Conservation (phyloP, 2,797 vertebrate species). For the Enteromius unitaeniatus region DNA sequence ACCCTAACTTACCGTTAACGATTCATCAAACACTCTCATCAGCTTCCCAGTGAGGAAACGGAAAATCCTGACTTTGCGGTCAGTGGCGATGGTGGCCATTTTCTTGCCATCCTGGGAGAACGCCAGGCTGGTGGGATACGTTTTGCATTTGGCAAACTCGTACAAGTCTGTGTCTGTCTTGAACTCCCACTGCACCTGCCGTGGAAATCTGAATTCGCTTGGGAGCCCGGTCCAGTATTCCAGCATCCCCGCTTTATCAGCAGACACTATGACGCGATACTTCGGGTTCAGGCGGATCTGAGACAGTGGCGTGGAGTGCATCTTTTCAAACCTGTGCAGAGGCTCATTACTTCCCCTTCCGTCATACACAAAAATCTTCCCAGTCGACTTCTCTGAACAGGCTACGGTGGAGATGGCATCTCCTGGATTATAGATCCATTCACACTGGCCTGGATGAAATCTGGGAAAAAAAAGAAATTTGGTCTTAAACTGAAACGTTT, state of each 20-base stretch:
- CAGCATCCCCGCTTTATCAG: conserved; percentile 95
- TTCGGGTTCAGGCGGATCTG: conserved; percentile 90
- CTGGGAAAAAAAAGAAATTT: conserved; percentile 65
- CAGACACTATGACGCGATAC: conserved; percentile 90
- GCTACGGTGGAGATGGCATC: conserved; percentile 96
- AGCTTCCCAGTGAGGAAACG: conserved; percentile 95
- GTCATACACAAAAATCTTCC: conserved; percentile 95
- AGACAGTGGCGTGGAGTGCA: conserved; percentile 89
- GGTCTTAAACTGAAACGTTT: not conserved
- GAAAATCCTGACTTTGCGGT: conserved; percentile 97
- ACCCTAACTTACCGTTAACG: conserved; percentile 86
- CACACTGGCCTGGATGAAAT: conserved; percentile 92
- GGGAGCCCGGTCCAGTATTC: conserved; percentile 97
- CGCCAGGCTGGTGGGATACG: conserved; percentile 90
- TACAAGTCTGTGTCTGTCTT: conserved; percentile 99
- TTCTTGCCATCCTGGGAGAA: conserved; percentile 95
- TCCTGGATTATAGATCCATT: conserved; percentile 97
- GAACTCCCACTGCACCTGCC: conserved; percentile 91
- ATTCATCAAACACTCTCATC: conserved; percentile 97
- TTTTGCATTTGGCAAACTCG: conserved; percentile 96
- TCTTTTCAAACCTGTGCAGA: conserved; percentile 90
- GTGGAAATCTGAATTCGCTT: conserved; percentile 92
- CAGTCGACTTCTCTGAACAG: conserved; percentile 94
- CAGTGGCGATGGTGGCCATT: conserved; percentile 94
- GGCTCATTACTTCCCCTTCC: conserved; percentile 89